A percentile compares a stretch with the other conserved stretches of the same genome.
Evolutionary conservation across 2,797 vertebrate genomes (phyloP).

Genomic region (Typhlichthys eigenmanni): DNA sequence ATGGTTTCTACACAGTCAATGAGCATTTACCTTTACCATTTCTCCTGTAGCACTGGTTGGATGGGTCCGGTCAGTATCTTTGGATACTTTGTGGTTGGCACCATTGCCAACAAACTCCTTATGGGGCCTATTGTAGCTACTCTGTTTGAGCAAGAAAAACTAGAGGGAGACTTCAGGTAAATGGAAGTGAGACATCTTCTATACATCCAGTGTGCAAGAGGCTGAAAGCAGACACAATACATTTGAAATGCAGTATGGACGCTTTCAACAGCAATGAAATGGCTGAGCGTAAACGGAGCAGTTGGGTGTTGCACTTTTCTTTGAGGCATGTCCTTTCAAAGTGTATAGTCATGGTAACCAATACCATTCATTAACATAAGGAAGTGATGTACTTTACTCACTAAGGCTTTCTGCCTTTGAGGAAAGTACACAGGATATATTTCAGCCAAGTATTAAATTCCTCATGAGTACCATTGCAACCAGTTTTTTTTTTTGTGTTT

Average conservation of each 20-base stretch:
- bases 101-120: slow-evolving; percentile 86
- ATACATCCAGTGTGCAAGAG: background rate
- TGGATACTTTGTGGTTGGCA: slow-evolving; percentile 90
- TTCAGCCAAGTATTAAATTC: slow-evolving; percentile 2
- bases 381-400: slow-evolving; percentile 38
- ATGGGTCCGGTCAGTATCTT: slow-evolving; percentile 92
- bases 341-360: slow-evolving; percentile 9
- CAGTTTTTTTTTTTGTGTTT: background rate
- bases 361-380: slow-evolving; percentile 17
- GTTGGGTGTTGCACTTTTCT: slow-evolving; percentile 5
- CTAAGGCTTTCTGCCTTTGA: slow-evolving; percentile 22
- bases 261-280: background rate
- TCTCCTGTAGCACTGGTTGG: slow-evolving; percentile 87
- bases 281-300: background rate
- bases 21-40: no score
- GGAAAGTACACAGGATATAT: slow-evolving; percentile 43
- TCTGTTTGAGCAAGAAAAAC: slow-evolving; percentile 92
- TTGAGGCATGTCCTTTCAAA: background rate
- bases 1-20: no score
- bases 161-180: slow-evolving; percentile 97
- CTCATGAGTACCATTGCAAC: slow-evolving; percentile 10
- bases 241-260: background rate
- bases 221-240: background rate
- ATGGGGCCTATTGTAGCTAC: slow-evolving; percentile 93
- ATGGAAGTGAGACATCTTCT: no score